Conservation (phyloP, 2,113 vertebrate genomes). For the Cephalopterus ornatus region DNA sequence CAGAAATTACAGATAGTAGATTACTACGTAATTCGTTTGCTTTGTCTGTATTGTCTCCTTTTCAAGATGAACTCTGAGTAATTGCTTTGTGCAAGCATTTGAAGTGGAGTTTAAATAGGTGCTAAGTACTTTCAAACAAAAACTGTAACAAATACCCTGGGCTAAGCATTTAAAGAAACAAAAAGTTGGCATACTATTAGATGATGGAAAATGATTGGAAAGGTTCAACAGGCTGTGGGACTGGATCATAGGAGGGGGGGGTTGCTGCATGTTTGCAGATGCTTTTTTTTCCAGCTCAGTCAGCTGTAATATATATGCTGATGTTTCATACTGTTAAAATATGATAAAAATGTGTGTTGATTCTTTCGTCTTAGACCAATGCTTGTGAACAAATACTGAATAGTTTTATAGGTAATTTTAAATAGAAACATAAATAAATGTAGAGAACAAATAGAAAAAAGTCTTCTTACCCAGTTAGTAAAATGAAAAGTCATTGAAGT, state of each 20-base stretch:
- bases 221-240: not conserved
- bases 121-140: not conserved
- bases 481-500: not conserved
- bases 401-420: not conserved
- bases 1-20: not conserved
- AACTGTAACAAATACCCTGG: not conserved
- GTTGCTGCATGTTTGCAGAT: not conserved
- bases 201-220: not conserved
- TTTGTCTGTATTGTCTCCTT: not conserved
- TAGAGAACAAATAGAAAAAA: not conserved
- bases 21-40: not conserved
- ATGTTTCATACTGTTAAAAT: not conserved
- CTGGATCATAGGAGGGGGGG: not conserved
- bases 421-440: not conserved
- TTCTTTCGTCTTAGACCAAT: not conserved
- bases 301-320: not conserved
- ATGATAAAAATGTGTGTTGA: not conserved
- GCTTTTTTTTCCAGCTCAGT: not conserved
- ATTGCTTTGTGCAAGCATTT: not conserved
- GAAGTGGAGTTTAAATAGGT: conserved; percentile 8
- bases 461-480: not conserved
- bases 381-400: not conserved
- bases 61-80: not conserved
- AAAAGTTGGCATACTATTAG: not conserved
- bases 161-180: not conserved